These are phyloP conservation scores for Tenebrio molitor DNA, from an alignment of 1,140 invertebrate species.

Conservation along the genomic window DNA sequence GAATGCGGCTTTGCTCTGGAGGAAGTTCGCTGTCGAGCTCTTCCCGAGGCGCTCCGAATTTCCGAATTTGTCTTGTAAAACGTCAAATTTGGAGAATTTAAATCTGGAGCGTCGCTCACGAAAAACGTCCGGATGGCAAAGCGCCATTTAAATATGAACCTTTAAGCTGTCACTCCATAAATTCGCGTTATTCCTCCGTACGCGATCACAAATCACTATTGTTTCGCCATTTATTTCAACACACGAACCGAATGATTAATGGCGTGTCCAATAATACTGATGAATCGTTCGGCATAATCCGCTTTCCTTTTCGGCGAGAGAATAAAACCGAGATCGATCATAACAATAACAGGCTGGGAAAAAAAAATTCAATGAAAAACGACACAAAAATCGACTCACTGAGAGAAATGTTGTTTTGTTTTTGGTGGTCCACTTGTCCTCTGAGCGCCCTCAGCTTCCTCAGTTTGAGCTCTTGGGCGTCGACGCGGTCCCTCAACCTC, in stretches of 20 bases:
- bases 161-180: constrained; percentile 30
- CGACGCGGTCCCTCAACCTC: constrained; percentile 89
- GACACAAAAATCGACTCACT: constrained; percentile 81
- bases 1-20: too few relatives aligned
- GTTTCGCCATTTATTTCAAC: constrained; percentile 32
- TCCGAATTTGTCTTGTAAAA: constrained; percentile 20
- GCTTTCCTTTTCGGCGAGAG: background rate
- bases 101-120: background rate
- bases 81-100: constrained; percentile 16
- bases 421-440: constrained; percentile 93
- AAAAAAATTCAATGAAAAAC: too few relatives aligned
- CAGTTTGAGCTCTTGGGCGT: constrained; percentile 94
- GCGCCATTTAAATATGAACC: constrained; percentile 20
- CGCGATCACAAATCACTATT: constrained; percentile 28
- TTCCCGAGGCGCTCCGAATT: too few relatives aligned
- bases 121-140: background rate
- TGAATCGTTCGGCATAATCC: constrained; percentile 4
- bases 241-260: constrained; percentile 20
- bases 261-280: constrained; percentile 19
- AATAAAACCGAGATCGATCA: background rate
- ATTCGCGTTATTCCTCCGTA: constrained; percentile 24
- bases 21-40: too few relatives aligned
- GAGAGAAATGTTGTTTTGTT: constrained; percentile 90
- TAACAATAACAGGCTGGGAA: too few relatives aligned
- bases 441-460: constrained; percentile 89